Evolutionary conservation across 2,888 invertebrate species (phyloP), one percentile per base, ranked within the genome.

Genomic region (Pammene fasciana): DNA sequence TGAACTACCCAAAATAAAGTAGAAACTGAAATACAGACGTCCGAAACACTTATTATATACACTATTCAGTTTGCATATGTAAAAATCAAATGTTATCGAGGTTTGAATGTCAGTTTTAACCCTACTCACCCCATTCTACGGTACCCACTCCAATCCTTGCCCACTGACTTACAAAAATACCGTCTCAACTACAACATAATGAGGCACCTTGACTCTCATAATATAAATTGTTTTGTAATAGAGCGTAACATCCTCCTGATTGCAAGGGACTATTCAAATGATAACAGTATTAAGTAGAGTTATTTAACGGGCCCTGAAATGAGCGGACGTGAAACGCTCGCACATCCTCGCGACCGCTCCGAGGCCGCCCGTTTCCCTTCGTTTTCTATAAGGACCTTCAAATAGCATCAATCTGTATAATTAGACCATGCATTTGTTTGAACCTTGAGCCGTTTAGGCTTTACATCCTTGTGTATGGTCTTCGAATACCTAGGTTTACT

Each of bases 331-430:
- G 65, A 64, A 68, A 68, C 68, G 68, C 43, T 68, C 45, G 36
- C 48, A 18, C 65, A 65, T 70, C 68, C 68, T 46, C 36, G 64
- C 45, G 45, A 36, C 52, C 65, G 65, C 16, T 46, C 59, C 60
- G 34, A 48, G 13, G 54, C 54, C 54, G n/a, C 34, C 34, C 59
- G 54, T 36, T 65, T 70, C 48, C 70, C 70, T 54, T 60, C 60
- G 60, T 65, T 70, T 70, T 70, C 70, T 70, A 70, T 41, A 46
- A 36, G n/a, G 16, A 48, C 70, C 70, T 70, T 68, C 45, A 70
- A 54, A 55, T 48, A 52, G 45, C 50, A 13, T 14, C 11, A 45
- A 60, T 48, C 18, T 10, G 26, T 57, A 60, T 65, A 54, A 57
- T 64, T 65, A 68, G 36, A 46, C 16, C 45, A 65, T 62, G 45